Conservation (phyloP, 2,888 invertebrate genomes). For the Drosophila multiciliata region DNA sequence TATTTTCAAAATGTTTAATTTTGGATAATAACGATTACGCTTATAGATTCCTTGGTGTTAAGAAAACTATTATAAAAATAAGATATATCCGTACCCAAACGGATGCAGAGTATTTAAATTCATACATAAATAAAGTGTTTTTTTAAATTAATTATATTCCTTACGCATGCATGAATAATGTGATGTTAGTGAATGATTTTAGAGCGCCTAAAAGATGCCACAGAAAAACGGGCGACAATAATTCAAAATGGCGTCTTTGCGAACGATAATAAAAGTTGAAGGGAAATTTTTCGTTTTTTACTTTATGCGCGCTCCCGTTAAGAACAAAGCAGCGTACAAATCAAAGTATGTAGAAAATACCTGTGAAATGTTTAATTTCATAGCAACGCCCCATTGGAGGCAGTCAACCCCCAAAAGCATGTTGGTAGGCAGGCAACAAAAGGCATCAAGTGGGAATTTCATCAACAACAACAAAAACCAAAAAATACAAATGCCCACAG, state of each 20-base stretch:
- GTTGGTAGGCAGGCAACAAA: slow-evolving; percentile 34
- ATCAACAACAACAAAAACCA: slow-evolving; percentile 26
- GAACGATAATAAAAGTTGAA: slow-evolving; percentile 29
- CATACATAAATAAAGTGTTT: background rate
- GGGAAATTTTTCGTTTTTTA: slow-evolving; percentile 4
- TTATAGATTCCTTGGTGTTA: too few species aligned
- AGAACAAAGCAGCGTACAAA: slow-evolving; percentile 71
- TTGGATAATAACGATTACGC: background rate
- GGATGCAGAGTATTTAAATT: background rate
- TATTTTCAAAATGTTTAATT: too few species aligned
- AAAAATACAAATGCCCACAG: slow-evolving; percentile 17
- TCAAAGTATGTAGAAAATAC: slow-evolving; percentile 78
- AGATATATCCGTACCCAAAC: background rate
- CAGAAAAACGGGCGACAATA: slow-evolving; percentile 30
- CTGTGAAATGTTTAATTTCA: slow-evolving; percentile 82
- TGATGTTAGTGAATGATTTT: slow-evolving; percentile 9
- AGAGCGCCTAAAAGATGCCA: slow-evolving; percentile 48
- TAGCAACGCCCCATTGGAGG: slow-evolving; percentile 83
- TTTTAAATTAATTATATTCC: background rate
- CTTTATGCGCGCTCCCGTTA: slow-evolving; percentile 17
- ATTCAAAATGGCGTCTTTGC: slow-evolving; percentile 66
- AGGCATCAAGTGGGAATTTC: slow-evolving; percentile 38
- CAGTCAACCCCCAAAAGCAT: slow-evolving; percentile 46
- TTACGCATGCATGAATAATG: background rate
- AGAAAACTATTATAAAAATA: background rate